Base-by-base conservation (phyloP, 2,888 invertebrate species). In the Pterostichus niger region DNA sequence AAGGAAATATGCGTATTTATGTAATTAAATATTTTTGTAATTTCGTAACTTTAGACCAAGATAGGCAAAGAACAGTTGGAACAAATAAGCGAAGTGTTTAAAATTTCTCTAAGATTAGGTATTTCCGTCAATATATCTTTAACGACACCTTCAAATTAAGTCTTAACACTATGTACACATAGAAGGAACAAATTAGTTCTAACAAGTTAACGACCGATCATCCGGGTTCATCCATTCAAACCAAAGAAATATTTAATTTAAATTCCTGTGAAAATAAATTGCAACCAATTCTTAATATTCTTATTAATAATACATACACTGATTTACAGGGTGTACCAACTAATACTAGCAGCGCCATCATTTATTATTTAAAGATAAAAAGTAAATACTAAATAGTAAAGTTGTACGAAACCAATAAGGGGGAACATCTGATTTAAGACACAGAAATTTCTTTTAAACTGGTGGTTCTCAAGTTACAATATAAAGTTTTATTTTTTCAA, bases 121-220 rank as follows among this genome's bases (percentile, higher is more conserved):
- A 35, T 64, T 64, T 64, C 64, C 64, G 64, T 35, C 35, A 13
- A 35, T 64, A 33, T 35, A 33, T 64, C 64, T 13, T 33, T 64
- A 64, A 33, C n/a, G 33, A 64, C 64, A 64, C 64, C 64, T 59
- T 64, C 35, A 35, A 64, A 64, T 64, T 64, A n/a, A 64, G 64
- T 31, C 31, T 9, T 59, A 59, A 31, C 59, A 5, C n/a, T 59
- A 10, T 10, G 11, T 6, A 59, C 59, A 59, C 5, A 59, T 31
- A 59, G 24, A 40, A 9, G 10, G 31, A 59, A 5, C 59, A 59
- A 59, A 59, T 59, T 59, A 59, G 17, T 31, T 59, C 49, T 59
- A 31, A 59, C 59, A 5, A 59, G 31, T 9, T 31, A 59, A 49
- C 10, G 49, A 59, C 59, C 59, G 31, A 59, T 59, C 59, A 31